Percentiles rank a stretch among this genome's conserved stretches.
Conservation (phyloP, 2,888 invertebrate genomes). For the Psylliodes chrysocephalus region DNA sequence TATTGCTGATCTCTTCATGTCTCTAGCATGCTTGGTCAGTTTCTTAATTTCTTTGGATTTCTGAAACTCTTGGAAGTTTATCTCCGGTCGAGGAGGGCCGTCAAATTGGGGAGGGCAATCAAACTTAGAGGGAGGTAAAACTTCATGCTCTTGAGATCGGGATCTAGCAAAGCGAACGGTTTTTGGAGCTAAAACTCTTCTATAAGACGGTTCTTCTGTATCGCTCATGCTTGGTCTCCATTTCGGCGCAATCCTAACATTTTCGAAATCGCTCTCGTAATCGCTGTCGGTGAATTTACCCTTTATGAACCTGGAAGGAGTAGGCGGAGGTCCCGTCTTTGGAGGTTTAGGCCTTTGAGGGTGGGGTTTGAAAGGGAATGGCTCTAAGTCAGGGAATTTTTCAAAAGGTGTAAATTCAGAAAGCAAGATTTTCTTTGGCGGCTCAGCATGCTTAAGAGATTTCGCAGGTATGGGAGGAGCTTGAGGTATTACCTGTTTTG, state of each 20-base stretch:
- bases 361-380: conserved; percentile 66
- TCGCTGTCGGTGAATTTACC: conserved; percentile 72
- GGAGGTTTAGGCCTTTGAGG: conserved; percentile 61
- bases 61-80: conserved; percentile 57
- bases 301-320: conserved; percentile 70
- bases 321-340: conserved; percentile 67
- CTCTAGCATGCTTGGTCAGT: conserved; percentile 55
- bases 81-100: conserved; percentile 61
- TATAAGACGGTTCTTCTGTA: conserved; percentile 70
- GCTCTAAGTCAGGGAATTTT: conserved; percentile 64
- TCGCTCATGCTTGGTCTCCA: conserved; percentile 75
- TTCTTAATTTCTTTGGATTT: conserved; percentile 55
- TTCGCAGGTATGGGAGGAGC: conserved; percentile 63
- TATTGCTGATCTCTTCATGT: conserved; percentile 55
- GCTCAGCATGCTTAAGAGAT: conserved; percentile 52
- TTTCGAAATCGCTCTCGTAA: conserved; percentile 75
- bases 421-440: conserved; percentile 51
- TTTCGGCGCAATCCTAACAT: conserved; percentile 63
- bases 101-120: conserved; percentile 66
- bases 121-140: conserved; percentile 68
- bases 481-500: conserved; percentile 62
- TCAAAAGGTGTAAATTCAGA: conserved; percentile 59
- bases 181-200: conserved; percentile 68
- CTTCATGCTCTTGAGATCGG: conserved; percentile 69
- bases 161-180: conserved; percentile 65